Evolutionary conservation across 1,140 invertebrate genomes (phyloP).

Genomic region (Meteorus sp.): DNA sequence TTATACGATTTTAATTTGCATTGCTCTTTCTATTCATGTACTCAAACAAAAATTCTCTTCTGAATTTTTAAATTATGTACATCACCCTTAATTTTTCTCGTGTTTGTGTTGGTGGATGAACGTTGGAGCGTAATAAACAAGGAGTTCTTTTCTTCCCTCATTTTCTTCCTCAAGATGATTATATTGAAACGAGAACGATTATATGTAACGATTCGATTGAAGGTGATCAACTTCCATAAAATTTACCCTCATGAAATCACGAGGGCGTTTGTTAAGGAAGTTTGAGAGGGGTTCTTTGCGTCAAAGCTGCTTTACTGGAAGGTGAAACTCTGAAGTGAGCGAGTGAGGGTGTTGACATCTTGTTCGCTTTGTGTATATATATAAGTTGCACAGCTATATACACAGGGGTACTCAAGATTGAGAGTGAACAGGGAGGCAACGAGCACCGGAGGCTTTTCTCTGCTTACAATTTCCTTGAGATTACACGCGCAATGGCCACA

Average conservation of each 20-base stretch:
- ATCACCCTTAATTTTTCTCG: too few relatives aligned
- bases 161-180: too few relatives aligned
- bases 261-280: conserved; percentile 12
- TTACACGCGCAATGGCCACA: conserved; percentile 6
- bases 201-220: conserved; percentile 1
- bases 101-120: too few relatives aligned
- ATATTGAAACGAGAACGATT: too few relatives aligned
- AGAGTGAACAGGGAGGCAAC: conserved; percentile 1
- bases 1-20: too few relatives aligned
- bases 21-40: too few relatives aligned
- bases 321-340: conserved; percentile 15
- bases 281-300: conserved; percentile 12
- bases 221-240: conserved; percentile 13
- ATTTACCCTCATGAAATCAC: conserved; percentile 14
- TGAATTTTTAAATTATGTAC: too few relatives aligned
- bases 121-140: too few relatives aligned
- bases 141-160: too few relatives aligned
- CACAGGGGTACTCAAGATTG: neutral
- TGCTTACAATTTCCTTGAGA: conserved; percentile 16
- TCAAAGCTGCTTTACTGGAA: conserved; percentile 19
- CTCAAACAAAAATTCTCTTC: too few relatives aligned
- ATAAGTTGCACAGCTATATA: too few relatives aligned
- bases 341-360: neutral
- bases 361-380: too few relatives aligned
- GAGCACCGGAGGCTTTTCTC: neutral